Evolutionary conservation across 2,888 invertebrate genomes (phyloP).

Genomic region (Chouioia cunea): DNA sequence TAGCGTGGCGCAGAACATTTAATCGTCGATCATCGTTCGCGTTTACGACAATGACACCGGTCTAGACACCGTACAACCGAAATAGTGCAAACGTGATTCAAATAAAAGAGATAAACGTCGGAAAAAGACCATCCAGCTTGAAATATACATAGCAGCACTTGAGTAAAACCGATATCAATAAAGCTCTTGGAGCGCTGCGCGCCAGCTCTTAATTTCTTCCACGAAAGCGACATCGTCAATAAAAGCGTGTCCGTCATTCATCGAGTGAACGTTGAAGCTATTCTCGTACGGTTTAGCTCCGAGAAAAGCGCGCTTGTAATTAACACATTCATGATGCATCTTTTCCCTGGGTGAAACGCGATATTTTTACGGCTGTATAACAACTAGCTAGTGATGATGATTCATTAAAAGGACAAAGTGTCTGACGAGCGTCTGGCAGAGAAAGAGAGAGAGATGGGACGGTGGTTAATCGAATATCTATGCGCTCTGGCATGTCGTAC

Average conservation of each 20-base stretch:
- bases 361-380: conserved; percentile 6
- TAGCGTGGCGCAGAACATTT: not conserved
- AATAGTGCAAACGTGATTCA: no score
- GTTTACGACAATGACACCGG: no score
- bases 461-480: conserved; percentile 40
- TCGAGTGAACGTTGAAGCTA: conserved; percentile 2
- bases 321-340: not conserved
- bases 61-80: no score
- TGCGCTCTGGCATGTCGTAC: not conserved
- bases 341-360: conserved; percentile 12
- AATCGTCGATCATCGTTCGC: not conserved
- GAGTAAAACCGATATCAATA: no score
- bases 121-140: no score
- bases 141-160: no score
- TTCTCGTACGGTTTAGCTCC: conserved; percentile 17
- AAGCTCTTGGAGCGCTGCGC: no score
- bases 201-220: no score
- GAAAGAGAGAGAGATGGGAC: no score
- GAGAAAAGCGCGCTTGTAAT: not conserved
- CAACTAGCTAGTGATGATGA: conserved; percentile 5
- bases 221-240: no score
- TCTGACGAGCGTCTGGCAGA: conserved; percentile 43
- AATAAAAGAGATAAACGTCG: no score
- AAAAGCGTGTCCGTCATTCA: no score
- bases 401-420: conserved; percentile 21